Evolutionary conservation across 2,797 vertebrate species (phyloP).

Genomic region (Trachops cirrhosus): DNA sequence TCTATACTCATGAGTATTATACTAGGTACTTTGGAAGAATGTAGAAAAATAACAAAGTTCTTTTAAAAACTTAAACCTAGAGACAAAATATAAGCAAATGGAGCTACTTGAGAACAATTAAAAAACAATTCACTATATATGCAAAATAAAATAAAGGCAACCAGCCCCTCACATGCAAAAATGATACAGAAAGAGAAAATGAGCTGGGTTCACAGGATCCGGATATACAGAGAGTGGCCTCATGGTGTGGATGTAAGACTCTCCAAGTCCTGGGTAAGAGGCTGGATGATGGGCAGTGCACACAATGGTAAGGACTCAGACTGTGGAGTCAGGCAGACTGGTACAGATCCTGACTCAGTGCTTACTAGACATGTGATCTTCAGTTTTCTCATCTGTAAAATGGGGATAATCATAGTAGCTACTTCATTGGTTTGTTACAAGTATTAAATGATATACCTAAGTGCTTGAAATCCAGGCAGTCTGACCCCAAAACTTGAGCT

Average conservation of each 20-base stretch:
- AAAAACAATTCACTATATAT: background rate
- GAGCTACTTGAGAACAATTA: background rate
- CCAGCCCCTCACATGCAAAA: background rate
- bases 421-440: background rate
- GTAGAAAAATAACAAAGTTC: background rate
- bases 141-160: background rate
- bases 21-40: background rate
- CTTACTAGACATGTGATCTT: background rate
- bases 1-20: background rate
- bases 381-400: conserved; percentile 6
- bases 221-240: background rate
- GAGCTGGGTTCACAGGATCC: background rate
- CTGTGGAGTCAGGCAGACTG: background rate
- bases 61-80: background rate
- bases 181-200: background rate
- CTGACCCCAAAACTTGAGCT: background rate
- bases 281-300: background rate
- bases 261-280: background rate
- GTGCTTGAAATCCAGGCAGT: background rate
- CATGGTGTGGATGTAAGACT: background rate
- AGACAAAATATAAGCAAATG: background rate
- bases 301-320: background rate
- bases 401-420: background rate
- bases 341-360: background rate
- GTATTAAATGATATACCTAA: background rate